Evolutionary conservation across 2,888 invertebrate genomes (phyloP).

Genomic region (Meganola albula): DNA sequence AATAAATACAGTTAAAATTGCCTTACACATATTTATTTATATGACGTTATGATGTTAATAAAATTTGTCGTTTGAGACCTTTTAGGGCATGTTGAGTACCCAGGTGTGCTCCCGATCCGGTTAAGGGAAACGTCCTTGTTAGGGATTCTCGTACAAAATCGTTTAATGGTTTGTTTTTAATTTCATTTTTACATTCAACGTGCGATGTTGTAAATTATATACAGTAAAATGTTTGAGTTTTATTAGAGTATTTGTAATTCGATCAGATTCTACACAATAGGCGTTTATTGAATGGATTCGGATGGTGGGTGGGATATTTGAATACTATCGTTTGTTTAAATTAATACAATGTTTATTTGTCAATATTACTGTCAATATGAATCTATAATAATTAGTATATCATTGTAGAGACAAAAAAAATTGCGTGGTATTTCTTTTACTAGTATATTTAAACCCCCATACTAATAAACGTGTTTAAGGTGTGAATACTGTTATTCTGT

Average conservation of each 20-base stretch:
- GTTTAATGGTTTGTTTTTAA: constrained; percentile 78
- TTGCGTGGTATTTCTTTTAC: too few relatives aligned
- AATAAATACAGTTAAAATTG: constrained; percentile 23
- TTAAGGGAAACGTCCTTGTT: constrained; percentile 77
- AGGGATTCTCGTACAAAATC: constrained; percentile 73
- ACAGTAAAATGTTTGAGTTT: constrained; percentile 57
- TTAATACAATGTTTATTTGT: constrained; percentile 35
- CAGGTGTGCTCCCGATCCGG: constrained; percentile 78
- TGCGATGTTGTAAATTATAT: constrained; percentile 64
- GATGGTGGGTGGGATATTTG: constrained; percentile 43
- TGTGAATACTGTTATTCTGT: too few relatives aligned
- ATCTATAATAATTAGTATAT: too few relatives aligned
- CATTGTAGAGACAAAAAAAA: too few relatives aligned
- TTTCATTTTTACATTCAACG: constrained; percentile 68
- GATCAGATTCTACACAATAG: constrained; percentile 40
- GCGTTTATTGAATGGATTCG: constrained; percentile 36
- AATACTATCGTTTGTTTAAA: constrained; percentile 27
- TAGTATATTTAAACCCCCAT: too few relatives aligned
- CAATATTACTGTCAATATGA: too few relatives aligned
- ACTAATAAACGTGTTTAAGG: too few relatives aligned
- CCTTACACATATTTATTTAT: constrained; percentile 23
- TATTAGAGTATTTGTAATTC: constrained; percentile 55
- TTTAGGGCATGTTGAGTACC: constrained; percentile 74
- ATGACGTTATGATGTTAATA: constrained; percentile 31
- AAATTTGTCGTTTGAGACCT: constrained; percentile 69